A percentile compares a stretch with the other conserved stretches of the same genome.
These are phyloP conservation scores for Porphyrio hochstetteri DNA, from an alignment of 2,113 vertebrate species.

Conservation along the genomic window DNA sequence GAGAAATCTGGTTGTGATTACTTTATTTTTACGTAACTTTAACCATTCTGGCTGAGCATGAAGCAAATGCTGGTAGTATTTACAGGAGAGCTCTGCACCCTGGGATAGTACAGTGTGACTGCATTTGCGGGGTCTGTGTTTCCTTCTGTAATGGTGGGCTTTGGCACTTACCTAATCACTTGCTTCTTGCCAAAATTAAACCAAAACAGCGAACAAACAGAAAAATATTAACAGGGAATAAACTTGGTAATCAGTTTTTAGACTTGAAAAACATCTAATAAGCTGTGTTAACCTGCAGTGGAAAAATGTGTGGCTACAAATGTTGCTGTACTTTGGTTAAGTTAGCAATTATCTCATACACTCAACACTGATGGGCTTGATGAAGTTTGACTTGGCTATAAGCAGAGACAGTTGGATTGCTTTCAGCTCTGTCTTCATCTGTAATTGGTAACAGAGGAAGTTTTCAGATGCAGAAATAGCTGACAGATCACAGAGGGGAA, in stretches of 20 bases:
- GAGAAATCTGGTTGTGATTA: neutral
- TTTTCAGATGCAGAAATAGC: neutral
- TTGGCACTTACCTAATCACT: neutral
- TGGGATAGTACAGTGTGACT: neutral
- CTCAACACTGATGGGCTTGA: neutral
- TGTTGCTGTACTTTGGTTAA: neutral
- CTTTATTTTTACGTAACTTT: neutral
- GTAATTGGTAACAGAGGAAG: neutral
- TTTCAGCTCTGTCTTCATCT: slow-evolving; percentile 1
- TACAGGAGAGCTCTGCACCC: neutral
- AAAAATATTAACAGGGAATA: neutral
- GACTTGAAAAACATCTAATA: neutral
- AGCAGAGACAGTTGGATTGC: neutral
- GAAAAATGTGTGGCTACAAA: neutral
- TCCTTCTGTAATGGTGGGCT: neutral
- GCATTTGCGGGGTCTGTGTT: neutral
- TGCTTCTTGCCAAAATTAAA: neutral
- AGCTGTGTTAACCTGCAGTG: neutral
- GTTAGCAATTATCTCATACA: neutral
- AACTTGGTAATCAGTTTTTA: neutral
- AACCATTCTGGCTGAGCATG: neutral
- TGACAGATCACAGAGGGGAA: neutral
- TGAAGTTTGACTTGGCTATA: neutral
- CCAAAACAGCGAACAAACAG: neutral
- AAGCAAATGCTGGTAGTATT: neutral